Percentiles rank a stretch among this genome's conserved stretches.
These are phyloP conservation scores for Drymodes brunneopygia DNA, from an alignment of 2,113 vertebrate genomes.

Conservation along the genomic window DNA sequence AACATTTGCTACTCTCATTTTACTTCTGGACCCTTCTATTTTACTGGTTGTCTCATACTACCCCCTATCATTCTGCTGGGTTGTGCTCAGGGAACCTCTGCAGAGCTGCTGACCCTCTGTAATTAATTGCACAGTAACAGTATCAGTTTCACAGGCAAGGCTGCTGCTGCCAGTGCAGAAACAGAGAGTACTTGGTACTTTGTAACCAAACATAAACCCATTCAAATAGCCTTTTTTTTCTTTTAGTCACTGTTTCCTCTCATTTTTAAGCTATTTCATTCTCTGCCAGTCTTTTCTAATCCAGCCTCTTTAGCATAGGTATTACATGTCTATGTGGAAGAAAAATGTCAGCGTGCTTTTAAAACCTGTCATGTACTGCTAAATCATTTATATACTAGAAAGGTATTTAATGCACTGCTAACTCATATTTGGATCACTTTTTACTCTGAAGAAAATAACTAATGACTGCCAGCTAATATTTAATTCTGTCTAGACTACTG, in stretches of 20 bases:
- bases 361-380: constrained; percentile 26
- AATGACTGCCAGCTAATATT: constrained; percentile 17
- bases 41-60: neutral
- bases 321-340: neutral
- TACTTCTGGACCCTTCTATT: neutral
- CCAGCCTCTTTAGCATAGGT: neutral
- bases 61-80: neutral
- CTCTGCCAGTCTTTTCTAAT: neutral
- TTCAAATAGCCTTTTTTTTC: neutral
- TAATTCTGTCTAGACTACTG: neutral
- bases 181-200: neutral
- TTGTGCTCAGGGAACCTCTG: neutral
- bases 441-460: constrained; percentile 21
- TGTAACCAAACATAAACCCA: neutral
- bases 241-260: neutral
- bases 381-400: constrained; percentile 41
- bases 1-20: neutral
- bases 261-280: neutral
- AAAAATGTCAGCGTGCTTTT: constrained; percentile 22
- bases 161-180: neutral
- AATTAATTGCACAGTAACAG: neutral
- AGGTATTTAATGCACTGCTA: constrained; percentile 55
- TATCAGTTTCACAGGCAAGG: neutral
- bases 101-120: neutral
- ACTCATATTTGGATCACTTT: constrained; percentile 4